Evolutionary conservation across 2,888 invertebrate genomes (phyloP).

Genomic region (Amphipyra tragopoginis): DNA sequence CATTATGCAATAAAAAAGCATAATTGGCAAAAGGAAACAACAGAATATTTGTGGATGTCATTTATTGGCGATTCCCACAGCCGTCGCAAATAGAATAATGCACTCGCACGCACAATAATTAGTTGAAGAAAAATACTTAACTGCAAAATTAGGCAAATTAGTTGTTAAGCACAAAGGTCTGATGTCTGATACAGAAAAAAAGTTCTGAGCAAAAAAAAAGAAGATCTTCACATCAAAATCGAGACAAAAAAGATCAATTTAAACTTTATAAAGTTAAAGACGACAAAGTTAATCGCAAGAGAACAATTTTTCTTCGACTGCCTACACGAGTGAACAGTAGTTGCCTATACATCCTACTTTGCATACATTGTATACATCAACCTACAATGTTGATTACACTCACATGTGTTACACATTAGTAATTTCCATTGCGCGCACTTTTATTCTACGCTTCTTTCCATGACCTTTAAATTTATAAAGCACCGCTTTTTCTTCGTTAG

Average conservation of each 20-base stretch:
- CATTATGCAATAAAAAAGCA: slow-evolving; percentile 86
- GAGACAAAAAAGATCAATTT: not conserved
- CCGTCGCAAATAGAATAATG: slow-evolving; percentile 43
- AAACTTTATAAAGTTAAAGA: not conserved
- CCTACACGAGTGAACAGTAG: slow-evolving; percentile 48
- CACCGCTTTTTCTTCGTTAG: slow-evolving; percentile 21
- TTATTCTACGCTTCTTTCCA: slow-evolving; percentile 26
- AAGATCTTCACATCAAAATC: not conserved
- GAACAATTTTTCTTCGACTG: slow-evolving; percentile 54
- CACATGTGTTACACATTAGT: slow-evolving; percentile 51
- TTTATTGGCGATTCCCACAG: slow-evolving; percentile 74
- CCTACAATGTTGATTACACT: slow-evolving; percentile 51
- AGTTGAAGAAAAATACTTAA: slow-evolving; percentile 54
- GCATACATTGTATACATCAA: slow-evolving; percentile 53
- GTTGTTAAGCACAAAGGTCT: slow-evolving; percentile 8
- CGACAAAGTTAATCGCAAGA: not conserved
- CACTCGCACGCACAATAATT: slow-evolving; percentile 60
- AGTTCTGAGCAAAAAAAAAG: not conserved
- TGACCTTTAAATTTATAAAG: slow-evolving; percentile 16
- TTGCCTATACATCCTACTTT: slow-evolving; percentile 44
- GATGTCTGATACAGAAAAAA: not conserved
- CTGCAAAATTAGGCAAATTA: not conserved
- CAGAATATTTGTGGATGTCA: slow-evolving; percentile 83
- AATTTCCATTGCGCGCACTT: slow-evolving; percentile 16
- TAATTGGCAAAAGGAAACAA: slow-evolving; percentile 82